These are phyloP conservation scores for Morone chrysops DNA, from an alignment of 2,113 vertebrate species.

Conservation along the genomic window DNA sequence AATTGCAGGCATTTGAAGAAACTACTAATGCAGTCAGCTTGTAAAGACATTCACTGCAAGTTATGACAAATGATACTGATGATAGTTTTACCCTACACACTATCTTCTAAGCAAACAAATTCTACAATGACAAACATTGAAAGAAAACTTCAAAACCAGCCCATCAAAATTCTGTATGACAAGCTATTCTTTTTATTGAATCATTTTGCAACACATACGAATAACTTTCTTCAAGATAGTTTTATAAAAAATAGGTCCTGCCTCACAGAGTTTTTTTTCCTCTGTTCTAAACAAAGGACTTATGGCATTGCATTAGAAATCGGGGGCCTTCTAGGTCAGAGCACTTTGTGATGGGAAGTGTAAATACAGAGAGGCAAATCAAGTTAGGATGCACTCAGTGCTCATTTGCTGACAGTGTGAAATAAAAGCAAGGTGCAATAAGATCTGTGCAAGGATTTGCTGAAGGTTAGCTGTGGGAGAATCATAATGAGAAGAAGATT, in stretches of 20 bases:
- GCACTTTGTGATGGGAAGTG: conserved; percentile 67
- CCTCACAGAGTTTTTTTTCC: conserved; percentile 19
- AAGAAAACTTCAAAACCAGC: background rate
- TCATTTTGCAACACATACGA: conserved; percentile 30
- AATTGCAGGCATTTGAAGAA: background rate
- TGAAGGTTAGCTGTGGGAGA: conserved; percentile 63
- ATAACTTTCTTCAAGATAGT: background rate
- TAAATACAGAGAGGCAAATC: conserved; percentile 66
- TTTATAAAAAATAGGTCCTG: conserved; percentile 9
- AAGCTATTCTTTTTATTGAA: background rate
- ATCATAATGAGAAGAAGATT: conserved; percentile 64
- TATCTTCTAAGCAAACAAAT: background rate
- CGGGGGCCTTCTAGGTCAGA: conserved; percentile 47
- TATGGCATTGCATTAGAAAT: conserved; percentile 34
- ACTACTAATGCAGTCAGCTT: background rate
- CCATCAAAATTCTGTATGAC: background rate
- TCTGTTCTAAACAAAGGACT: conserved; percentile 44
- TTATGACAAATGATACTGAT: background rate
- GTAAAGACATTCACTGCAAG: background rate
- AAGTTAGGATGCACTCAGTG: conserved; percentile 65
- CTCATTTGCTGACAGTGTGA: conserved; percentile 66
- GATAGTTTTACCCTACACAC: background rate
- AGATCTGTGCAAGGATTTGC: conserved; percentile 41
- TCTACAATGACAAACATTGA: background rate
- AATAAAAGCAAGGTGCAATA: conserved; percentile 59